Evolutionary conservation across 2,797 vertebrate genomes (phyloP).

Genomic region (Gobionotothen gibberifrons): DNA sequence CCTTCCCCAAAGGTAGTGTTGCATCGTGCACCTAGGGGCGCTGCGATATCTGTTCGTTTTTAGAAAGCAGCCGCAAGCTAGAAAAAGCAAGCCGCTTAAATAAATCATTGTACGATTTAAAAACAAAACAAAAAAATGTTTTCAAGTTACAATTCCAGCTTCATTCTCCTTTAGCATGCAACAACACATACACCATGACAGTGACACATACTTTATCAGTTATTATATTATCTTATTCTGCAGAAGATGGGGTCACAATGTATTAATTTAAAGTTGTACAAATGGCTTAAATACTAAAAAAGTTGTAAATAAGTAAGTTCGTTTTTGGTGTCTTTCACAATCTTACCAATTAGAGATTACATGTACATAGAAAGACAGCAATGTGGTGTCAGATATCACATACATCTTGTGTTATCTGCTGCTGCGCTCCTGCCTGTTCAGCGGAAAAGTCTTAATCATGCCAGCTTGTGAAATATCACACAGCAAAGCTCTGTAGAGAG

Average conservation of each 20-base stretch:
- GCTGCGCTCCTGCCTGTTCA: constrained; percentile 24
- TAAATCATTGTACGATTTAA: constrained; percentile 27
- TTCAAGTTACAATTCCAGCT: neutral
- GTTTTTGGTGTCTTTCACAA: neutral
- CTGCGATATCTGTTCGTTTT: constrained; percentile 5
- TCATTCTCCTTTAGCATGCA: neutral
- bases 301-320: neutral
- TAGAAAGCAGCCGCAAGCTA: constrained; percentile 22
- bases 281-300: neutral
- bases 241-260: neutral
- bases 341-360: neutral
- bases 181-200: constrained; percentile 3
- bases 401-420: neutral
- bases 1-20: constrained; percentile 14
- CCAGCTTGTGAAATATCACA: constrained; percentile 53
- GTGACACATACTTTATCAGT: neutral
- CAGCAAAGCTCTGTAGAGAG: constrained; percentile 32
- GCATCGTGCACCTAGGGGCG: constrained; percentile 11
- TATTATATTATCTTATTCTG: neutral
- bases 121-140: neutral
- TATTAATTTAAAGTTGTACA: neutral
- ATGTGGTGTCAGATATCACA: neutral
- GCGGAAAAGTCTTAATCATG: constrained; percentile 41
- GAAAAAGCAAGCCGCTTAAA: constrained; percentile 15
- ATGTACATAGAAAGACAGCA: too few species aligned